Base-by-base conservation (phyloP, 2,888 invertebrate genomes). In the Nomada fabriciana region DNA sequence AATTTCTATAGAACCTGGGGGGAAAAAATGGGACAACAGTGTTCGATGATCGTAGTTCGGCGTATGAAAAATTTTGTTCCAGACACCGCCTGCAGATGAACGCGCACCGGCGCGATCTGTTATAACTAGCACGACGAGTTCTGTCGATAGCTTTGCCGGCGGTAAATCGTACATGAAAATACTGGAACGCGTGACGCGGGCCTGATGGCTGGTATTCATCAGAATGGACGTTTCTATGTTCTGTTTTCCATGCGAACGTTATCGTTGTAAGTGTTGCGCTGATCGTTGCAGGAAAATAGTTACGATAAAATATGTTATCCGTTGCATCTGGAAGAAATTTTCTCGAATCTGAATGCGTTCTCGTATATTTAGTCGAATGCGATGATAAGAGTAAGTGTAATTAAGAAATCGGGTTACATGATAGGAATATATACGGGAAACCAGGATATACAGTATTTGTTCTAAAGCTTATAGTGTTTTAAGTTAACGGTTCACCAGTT, bases 61-160 rank as follows among this genome's bases (percentile, higher is more conserved):
- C 50, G 57, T 63, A 76, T 80, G 76, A 76, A 76, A 76, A 65
- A 77, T 64, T 76, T 71, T 53, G 29, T 64, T 55, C 18, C 29
- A 18, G 25, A 53, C 10, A 2, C 52, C 29, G 11, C 15, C 42
- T 25, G 11, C n/a, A 20, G 29, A 53, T 11, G 23, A 18, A 25
- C 60, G 10, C 55, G 60, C 42, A 47, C 11, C 50, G 18, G 36
- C 4, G 20, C 55, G 55, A 68, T 68, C 55, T 18, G 69, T 63
- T 70, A 23, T 64, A 63, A 59, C 76, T 25, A 47, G 23, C 18
- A 3, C 20, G 36, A 23, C 63, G 23, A 13, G 47, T 76, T 64
- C 55, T 57, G 43, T 52, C 70, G 65, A 77, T 77, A 50, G 65
- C 70, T 59, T 55, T 50, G 43, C 50, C 70, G 60, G 71, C 71